Conservation (phyloP, 92 coral and sea anemone species). For the Porites lobata region DNA sequence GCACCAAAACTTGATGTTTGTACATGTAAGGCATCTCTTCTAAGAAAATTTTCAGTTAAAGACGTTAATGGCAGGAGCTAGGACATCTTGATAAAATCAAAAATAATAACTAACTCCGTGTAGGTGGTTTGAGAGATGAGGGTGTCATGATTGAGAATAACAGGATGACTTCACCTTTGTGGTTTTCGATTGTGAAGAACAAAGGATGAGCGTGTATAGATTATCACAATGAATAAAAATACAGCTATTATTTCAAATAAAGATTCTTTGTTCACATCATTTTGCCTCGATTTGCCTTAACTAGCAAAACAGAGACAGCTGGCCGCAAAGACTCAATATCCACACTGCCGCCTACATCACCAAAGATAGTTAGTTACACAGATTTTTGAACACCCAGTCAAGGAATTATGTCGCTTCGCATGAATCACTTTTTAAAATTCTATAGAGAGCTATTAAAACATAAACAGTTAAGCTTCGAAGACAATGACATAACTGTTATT, state of each 20-base stretch:
- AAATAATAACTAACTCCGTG: background rate
- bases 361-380: background rate
- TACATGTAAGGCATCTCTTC: too few species aligned
- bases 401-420: background rate
- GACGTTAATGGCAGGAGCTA: too few species aligned
- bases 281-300: background rate
- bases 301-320: background rate
- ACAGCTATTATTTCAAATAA: too few species aligned
- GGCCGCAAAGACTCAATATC: background rate
- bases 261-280: too few species aligned
- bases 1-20: too few species aligned
- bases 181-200: background rate
- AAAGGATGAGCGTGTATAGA: background rate
- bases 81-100: background rate
- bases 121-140: background rate
- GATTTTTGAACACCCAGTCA: background rate
- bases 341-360: background rate
- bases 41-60: too few species aligned
- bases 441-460: background rate
- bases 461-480: constrained; percentile 18
- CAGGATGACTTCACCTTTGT: background rate
- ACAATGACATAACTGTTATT: constrained; percentile 14
- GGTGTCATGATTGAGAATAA: background rate
- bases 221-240: background rate
- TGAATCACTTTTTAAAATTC: constrained; percentile 2